Conservation (phyloP, 2,888 invertebrate species). For the Yponomeuta plumbellus region DNA sequence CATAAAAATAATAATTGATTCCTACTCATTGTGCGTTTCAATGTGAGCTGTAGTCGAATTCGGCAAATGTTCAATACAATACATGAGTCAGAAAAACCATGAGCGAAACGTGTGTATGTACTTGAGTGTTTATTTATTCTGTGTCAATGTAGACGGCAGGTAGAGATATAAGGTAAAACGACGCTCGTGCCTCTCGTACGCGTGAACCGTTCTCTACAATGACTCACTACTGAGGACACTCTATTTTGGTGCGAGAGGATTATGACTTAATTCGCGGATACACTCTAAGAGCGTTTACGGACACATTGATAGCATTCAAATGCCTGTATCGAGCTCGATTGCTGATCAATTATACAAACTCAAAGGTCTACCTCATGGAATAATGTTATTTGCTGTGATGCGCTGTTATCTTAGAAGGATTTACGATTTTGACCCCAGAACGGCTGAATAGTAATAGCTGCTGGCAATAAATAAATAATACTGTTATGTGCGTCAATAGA, state of each 20-base stretch:
- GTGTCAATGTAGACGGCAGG: constrained; percentile 34
- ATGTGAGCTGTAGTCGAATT: not conserved
- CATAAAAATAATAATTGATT: constrained; percentile 24
- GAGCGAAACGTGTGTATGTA: constrained; percentile 18
- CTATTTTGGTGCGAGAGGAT: constrained; percentile 70
- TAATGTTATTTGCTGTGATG: not conserved
- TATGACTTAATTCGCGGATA: constrained; percentile 38
- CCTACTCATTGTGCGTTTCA: constrained; percentile 23
- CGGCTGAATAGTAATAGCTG: not conserved
- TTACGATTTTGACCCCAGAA: constrained; percentile 13
- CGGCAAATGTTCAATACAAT: not conserved
- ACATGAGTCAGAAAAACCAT: not conserved
- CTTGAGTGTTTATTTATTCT: constrained; percentile 55
- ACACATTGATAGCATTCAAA: not conserved
- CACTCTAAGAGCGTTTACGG: not conserved
- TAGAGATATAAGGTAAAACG: constrained; percentile 53
- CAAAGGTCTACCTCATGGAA: not conserved
- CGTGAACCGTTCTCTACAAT: not conserved
- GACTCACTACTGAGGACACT: constrained; percentile 57
- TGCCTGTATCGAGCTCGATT: not conserved
- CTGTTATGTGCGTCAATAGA: not conserved
- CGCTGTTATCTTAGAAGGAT: constrained; percentile 6
- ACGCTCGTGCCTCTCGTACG: constrained; percentile 31
- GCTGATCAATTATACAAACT: not conserved
- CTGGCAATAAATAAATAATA: constrained; percentile 1